Conservation (phyloP, 2,888 invertebrate genomes). For the Sphinx pinastri region DNA sequence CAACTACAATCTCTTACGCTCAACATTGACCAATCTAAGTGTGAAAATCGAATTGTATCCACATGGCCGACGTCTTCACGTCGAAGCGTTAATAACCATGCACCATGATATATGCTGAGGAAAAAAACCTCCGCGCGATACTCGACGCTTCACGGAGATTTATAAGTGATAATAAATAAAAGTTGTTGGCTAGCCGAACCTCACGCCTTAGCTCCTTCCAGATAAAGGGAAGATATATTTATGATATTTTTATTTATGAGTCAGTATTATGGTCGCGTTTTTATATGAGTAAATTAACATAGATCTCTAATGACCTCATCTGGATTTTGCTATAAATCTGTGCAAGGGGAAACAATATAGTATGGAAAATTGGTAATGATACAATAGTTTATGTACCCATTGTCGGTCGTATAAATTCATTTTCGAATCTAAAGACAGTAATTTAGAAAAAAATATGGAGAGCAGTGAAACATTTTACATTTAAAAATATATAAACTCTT, state of each 20-base stretch:
- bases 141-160: constrained; percentile 53
- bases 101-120: constrained; percentile 61
- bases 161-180: constrained; percentile 16
- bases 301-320: no score
- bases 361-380: no score
- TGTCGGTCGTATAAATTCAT: no score
- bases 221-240: constrained; percentile 65
- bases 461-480: no score
- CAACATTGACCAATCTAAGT: constrained; percentile 2
- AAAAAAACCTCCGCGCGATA: constrained; percentile 59
- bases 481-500: no score
- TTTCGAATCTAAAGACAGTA: no score
- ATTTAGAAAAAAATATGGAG: no score
- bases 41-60: constrained; percentile 21
- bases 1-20: neutral
- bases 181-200: constrained; percentile 1
- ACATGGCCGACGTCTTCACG: neutral
- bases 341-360: no score
- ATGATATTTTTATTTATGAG: constrained; percentile 43
- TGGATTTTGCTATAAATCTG: no score
- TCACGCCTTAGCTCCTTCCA: neutral
- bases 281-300: neutral
- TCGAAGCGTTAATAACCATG: constrained; percentile 18
- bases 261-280: neutral
- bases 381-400: no score